Evolutionary conservation across 2,113 vertebrate genomes (phyloP).

Genomic region (Daubentonia madagascariensis): DNA sequence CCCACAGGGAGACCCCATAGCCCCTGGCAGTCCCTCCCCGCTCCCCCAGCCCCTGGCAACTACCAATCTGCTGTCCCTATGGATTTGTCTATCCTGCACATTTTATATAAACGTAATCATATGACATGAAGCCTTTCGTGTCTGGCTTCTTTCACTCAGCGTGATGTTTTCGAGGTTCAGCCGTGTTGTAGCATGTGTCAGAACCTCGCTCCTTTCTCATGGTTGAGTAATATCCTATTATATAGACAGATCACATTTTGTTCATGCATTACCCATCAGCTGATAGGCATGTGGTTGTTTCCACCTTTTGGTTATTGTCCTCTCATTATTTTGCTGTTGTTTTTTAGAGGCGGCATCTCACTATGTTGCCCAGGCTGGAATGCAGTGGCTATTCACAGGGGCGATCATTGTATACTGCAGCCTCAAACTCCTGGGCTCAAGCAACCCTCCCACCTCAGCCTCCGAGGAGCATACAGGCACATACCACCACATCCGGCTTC

Average conservation of each 20-base stretch:
- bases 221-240: neutral
- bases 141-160: neutral
- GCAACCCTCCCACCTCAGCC: neutral
- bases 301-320: neutral
- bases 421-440: neutral
- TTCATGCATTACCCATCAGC: neutral
- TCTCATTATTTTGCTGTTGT: neutral
- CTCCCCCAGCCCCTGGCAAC: no score
- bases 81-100: neutral
- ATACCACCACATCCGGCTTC: neutral
- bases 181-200: fast-evolving
- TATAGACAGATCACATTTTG: no score
- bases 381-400: neutral
- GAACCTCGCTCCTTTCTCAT: fast-evolving
- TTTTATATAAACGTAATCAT: fast-evolving
- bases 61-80: neutral
- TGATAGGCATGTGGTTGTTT: neutral
- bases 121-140: fast-evolving
- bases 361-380: neutral
- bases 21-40: fast-evolving
- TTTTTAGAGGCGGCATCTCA: neutral
- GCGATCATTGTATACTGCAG: neutral
- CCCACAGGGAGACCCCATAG: neutral
- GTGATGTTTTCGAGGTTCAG: neutral
- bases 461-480: neutral